phyloP scores from a whole-genome alignment of 2,888 invertebrate species.

The Oscheius sp. region DNA sequence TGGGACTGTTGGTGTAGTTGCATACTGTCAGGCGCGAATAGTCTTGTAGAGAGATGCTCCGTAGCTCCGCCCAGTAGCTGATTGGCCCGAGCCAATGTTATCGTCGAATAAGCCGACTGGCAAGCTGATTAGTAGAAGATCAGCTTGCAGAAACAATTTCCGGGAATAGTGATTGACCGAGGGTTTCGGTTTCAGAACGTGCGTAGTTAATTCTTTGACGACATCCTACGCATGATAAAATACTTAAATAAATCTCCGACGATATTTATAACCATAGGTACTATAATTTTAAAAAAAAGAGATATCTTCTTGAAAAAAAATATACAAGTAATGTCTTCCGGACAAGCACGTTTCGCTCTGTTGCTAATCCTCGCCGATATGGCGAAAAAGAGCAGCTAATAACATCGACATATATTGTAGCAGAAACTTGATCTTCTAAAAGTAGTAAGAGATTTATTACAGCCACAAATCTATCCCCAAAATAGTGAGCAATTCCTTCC shows the following conservation, averaged over 20 bases:
- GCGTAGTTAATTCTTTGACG: too few relatives aligned
- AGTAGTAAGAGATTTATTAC: too few relatives aligned
- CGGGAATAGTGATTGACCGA: slow-evolving; percentile 16
- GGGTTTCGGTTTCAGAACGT: too few relatives aligned
- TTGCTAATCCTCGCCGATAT: slow-evolving; percentile 11
- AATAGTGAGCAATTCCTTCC: neutral
- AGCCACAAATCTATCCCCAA: too few relatives aligned
- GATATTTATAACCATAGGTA: too few relatives aligned
- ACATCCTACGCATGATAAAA: too few relatives aligned
- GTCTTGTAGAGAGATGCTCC: slow-evolving; percentile 3
- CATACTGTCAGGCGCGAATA: slow-evolving; percentile 2
- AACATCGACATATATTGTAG: neutral
- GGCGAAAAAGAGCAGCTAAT: slow-evolving; percentile 6
- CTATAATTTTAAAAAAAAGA: too few relatives aligned
- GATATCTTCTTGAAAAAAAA: too few relatives aligned
- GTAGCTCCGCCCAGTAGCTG: slow-evolving; percentile 19
- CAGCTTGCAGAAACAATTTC: slow-evolving; percentile 28
- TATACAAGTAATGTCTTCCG: too few relatives aligned
- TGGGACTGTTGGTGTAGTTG: slow-evolving; percentile 3
- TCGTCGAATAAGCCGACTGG: slow-evolving; percentile 24
- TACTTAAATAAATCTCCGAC: too few relatives aligned
- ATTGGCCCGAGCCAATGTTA: slow-evolving; percentile 21
- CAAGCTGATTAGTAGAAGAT: slow-evolving; percentile 30
- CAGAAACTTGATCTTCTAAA: neutral
- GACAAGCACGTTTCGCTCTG: neutral